Conservation (phyloP, 2,797 vertebrate species). For the Petrocephalus sullivani region DNA sequence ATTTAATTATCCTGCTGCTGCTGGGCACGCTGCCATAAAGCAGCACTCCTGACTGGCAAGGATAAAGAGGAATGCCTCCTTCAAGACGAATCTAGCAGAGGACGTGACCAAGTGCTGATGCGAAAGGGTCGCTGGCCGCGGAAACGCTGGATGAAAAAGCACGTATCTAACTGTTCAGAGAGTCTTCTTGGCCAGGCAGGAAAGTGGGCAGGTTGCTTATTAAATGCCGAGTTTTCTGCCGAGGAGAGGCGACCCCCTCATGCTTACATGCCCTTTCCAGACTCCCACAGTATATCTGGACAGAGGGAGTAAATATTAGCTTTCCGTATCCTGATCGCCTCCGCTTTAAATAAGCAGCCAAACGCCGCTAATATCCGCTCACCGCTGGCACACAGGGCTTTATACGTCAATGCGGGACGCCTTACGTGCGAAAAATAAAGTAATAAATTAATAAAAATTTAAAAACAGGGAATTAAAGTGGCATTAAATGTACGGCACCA, state of each 20-base stretch:
- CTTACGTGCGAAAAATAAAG: not conserved
- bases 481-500: not conserved
- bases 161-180: not conserved
- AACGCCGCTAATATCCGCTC: not conserved
- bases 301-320: not conserved
- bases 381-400: not conserved
- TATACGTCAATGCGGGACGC: not conserved
- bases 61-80: not conserved
- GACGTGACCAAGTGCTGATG: not conserved
- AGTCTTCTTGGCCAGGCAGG: not conserved
- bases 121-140: not conserved
- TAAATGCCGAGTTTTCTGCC: not conserved
- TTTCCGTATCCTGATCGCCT: not conserved
- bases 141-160: not conserved
- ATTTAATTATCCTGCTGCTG: not conserved
- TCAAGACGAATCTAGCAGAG: not conserved
- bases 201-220: not conserved
- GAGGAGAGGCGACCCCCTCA: not conserved
- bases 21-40: not conserved
- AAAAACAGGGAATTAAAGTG: not conserved
- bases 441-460: not conserved
- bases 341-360: conserved; percentile 3
- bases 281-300: not conserved
- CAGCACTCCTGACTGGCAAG: not conserved
- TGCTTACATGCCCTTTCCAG: not conserved